A percentile compares a stretch with the other conserved stretches of the same genome.
phyloP scores from a whole-genome alignment of 1,140 invertebrate species.

The Zaprionus nigranus region DNA sequence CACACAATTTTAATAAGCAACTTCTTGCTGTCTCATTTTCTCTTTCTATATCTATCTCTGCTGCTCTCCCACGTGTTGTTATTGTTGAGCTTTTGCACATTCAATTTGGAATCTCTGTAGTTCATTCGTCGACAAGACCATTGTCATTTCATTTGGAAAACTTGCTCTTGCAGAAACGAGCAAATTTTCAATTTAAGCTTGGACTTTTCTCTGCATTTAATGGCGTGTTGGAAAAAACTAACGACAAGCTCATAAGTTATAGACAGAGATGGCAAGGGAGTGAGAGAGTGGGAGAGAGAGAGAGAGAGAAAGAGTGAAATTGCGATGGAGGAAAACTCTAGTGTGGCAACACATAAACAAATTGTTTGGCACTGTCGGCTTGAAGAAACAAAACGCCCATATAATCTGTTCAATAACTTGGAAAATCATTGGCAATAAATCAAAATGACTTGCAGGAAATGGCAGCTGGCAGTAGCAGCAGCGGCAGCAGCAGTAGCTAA shows the following conservation, averaged over 20 bases:
- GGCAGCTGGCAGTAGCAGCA: conserved; percentile 46
- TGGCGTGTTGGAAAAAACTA: conserved; percentile 47
- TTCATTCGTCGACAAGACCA: conserved; percentile 32
- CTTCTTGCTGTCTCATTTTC: background rate
- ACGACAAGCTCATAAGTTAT: conserved; percentile 51
- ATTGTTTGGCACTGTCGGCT: conserved; percentile 66
- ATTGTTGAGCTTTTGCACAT: conserved; percentile 23
- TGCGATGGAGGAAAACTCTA: conserved; percentile 26
- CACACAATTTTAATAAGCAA: conserved; percentile 69
- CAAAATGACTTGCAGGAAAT: conserved; percentile 80
- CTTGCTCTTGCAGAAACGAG: conserved; percentile 67
- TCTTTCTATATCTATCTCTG: background rate
- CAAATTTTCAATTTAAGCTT: conserved; percentile 74
- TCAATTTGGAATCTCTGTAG: conserved; percentile 30
- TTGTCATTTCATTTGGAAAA: conserved; percentile 79
- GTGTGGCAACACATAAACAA: conserved; percentile 69
- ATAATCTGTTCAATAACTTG: conserved; percentile 83
- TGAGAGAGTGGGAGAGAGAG: background rate
- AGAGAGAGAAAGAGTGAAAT: background rate
- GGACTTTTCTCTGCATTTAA: conserved; percentile 69
- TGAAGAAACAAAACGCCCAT: conserved; percentile 71
- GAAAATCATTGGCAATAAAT: conserved; percentile 84
- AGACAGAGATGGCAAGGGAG: conserved; percentile 12
- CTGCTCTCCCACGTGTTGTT: background rate
- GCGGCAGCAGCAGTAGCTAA: conserved; percentile 42